Evolutionary conservation across 2,888 invertebrate species (phyloP), one percentile per base, ranked within the genome.

Genomic region (Apamea sordens): DNA sequence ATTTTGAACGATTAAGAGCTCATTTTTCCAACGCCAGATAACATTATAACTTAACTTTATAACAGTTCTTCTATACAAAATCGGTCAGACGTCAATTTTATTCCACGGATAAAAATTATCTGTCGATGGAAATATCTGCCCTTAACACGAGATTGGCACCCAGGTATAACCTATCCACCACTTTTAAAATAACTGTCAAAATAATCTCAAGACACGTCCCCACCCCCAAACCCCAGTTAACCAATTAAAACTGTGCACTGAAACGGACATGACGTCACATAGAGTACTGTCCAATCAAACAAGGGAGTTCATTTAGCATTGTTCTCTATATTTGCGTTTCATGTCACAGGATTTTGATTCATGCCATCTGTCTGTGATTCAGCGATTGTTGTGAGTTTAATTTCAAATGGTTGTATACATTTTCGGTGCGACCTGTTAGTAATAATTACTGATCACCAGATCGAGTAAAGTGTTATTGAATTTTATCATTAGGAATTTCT

Each of bases 241-340:
- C 87, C 79, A 87, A 89, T 88, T 82, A 87, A 83, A 85, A 79
- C 73, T 7, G 73, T 75, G 69, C 79, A 67, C 28, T 64, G 77
- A 84, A 84, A 74, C 68, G 79, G 56, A 82, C 75, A 76, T 75
- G 73, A 76, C 83, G 80, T 80, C 86, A 86, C 56, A 77, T 44
- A 41, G 65, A 74, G 36, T 72, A n/a, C 65, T 78, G 82, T 75
- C 81, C 89, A 86, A 86, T 89, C 81, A 86, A 84, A 88, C 81
- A 82, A 67, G 65, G 68, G 73, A 80, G 80, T 85, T 89, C 88
- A 88, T 89, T 88, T 87, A 69, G 78, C 83, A 84, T 80, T 88
- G 82, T 84, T 67, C 61, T 47, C 70, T 65, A 73, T 89, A 80
- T 88, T 89, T 89, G 85, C 64, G 65, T 84, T 81, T 65, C 84